Base-by-base conservation (phyloP, 2,113 vertebrate genomes). In the Patagioenas fasciata region DNA sequence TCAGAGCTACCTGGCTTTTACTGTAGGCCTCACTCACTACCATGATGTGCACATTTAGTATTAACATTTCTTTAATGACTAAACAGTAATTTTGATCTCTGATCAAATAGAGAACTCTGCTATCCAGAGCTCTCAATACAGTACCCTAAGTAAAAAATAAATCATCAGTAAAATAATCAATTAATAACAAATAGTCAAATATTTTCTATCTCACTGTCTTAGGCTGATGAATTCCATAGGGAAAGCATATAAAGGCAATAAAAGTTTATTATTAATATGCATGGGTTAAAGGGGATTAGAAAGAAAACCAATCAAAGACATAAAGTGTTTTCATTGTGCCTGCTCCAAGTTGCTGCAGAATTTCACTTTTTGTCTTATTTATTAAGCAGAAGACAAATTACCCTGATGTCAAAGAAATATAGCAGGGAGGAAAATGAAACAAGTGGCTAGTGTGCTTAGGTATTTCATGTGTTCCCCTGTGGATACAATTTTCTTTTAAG, bases 331-430 rank as follows among this genome's bases (percentile, higher is more conserved):
- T 80, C 72, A 71, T 78, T 89, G 80, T 88, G 34, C 18, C 61
- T 85, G 65, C 74, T 96, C 66, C 62, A 95, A 90, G 82, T 83
- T 85, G 95, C 72, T 93, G 90, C 88, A 96, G 80, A 83, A 87
- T 95, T 85, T 97, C 69, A 80, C 44, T 82, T 91, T 97, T 90
- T 95, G n/a, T 87, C 91, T 96, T 89, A 48, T 80, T 91, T 85
- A 90, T 96, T 93, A 85, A 88, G 32, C n/a, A 90, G 95, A 97
- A 97, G 92, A 97, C 69, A 97, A 95, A 97, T 95, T 95, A 95
- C 88, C 53, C 61, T 83, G 32, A 96, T 96, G 67, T 96, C 93
- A 95, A 89, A 42, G 69, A 91, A 89, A 92, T 96, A 95, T 25
- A 77, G 10, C 18, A 80, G n/a, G 73, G 90, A 95, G 67, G 67